Evolutionary conservation across 1,140 invertebrate species (phyloP), one percentile per base, ranked within the genome.

Genomic region (Bombus turneri): DNA sequence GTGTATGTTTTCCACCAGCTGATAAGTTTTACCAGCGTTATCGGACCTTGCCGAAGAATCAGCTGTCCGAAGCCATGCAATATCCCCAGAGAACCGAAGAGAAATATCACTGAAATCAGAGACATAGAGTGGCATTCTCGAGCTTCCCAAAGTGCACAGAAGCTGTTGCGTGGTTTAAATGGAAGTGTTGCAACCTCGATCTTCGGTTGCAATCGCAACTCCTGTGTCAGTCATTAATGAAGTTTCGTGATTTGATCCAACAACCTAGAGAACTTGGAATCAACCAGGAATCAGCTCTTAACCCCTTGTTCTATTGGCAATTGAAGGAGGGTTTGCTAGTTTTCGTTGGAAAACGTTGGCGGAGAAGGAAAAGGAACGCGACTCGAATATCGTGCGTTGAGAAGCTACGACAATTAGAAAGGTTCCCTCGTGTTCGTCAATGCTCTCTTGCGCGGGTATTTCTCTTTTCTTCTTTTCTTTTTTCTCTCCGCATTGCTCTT

Each of bases 51-150:
- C 66, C n/a, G 34, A 76, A 57, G 73, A 77, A 83, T 83, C 81
- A 83, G 73, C 81, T 83, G 81, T 83, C 72, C 72, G 31, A 47
- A 43, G 34, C 71, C 31, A n/a, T 53, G 62, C 62, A 77, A 77
- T 83, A 69, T 83, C 43, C 73, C 62, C 28, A 1, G 62, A 43
- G 41, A 41, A 68, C 43, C 73, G 81, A 68, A 28, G 81, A 62
- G 62, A 83, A 76, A 47, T 76, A 47, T 76, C 62, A 53, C 28
- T 75, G 59, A 22, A 5, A 66, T 25, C 13, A 68, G 18, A 57
- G 15, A 37, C 47, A 37, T 34, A 64, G 37, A 64, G 18, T 5
- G 9, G 9, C 18, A 28, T 79, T 43, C n/a, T 79, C 76, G 22
- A 39, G 62, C 64, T 47, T 80, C 34, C 34, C 64, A 53, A 80